Percentiles rank a stretch among this genome's conserved stretches.
Evolutionary conservation across 2,113 vertebrate genomes (phyloP).

Genomic region (Neotragus pygmaeus): DNA sequence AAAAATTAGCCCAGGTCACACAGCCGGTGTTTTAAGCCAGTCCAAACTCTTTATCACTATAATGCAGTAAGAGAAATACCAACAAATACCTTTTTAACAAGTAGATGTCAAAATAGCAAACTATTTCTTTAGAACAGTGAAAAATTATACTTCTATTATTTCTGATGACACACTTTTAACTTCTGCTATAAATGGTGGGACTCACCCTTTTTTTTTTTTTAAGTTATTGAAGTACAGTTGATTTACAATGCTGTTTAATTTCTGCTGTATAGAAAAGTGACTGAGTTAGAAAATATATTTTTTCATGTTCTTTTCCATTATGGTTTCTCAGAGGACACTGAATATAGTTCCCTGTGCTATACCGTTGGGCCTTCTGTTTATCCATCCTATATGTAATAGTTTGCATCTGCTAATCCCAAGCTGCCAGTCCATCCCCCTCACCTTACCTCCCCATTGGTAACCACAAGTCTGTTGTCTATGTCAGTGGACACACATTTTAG

Average conservation of each 20-base stretch:
- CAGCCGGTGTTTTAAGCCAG: neutral
- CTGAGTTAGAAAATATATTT: neutral
- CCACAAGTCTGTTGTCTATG: neutral
- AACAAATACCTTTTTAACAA: neutral
- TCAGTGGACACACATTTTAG: neutral
- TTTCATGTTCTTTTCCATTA: neutral
- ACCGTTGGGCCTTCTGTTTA: neutral
- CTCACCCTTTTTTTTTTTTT: rapidly evolving
- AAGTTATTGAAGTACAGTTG: neutral
- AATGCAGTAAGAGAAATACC: neutral
- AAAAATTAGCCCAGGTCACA: neutral
- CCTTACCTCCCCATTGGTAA: neutral
- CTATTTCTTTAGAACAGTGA: neutral
- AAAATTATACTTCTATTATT: neutral
- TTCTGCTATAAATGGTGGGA: neutral
- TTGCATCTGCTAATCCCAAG: neutral
- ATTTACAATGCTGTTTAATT: neutral
- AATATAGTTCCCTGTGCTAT: neutral
- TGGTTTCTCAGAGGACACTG: neutral
- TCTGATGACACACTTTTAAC: neutral
- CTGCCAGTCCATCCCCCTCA: neutral
- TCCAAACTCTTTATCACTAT: neutral
- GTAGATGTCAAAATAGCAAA: neutral
- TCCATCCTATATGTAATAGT: no score
- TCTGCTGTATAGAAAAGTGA: neutral